Evolutionary conservation across 2,888 invertebrate species (phyloP).

Genomic region (Tillus elongatus): DNA sequence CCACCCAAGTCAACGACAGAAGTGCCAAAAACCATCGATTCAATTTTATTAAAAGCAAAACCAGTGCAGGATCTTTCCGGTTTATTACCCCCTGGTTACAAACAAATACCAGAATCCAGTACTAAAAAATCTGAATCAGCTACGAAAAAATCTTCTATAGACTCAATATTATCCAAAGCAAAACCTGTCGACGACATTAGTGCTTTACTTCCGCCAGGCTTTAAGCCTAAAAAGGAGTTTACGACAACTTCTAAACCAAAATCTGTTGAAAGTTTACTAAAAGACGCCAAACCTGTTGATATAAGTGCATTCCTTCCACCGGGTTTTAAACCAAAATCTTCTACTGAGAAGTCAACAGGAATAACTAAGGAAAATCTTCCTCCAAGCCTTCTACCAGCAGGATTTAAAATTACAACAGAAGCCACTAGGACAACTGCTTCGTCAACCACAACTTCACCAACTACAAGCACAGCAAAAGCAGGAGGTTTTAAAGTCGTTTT

Average conservation of each 20-base stretch:
- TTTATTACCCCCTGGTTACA: conserved; percentile 57
- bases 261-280: conserved; percentile 34
- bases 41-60: conserved; percentile 41
- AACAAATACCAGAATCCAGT: conserved; percentile 29
- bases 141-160: conserved; percentile 11
- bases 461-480: conserved; percentile 27
- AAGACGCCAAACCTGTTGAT: conserved; percentile 48
- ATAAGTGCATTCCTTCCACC: conserved; percentile 56
- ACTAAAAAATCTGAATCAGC: conserved; percentile 15
- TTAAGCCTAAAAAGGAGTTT: conserved; percentile 38
- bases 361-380: conserved; percentile 41
- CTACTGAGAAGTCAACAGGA: conserved; percentile 6
- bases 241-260: conserved; percentile 37
- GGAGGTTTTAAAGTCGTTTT: conserved; percentile 62
- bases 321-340: conserved; percentile 46
- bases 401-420: conserved; percentile 40
- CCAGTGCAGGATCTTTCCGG: conserved; percentile 47
- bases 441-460: conserved; percentile 36
- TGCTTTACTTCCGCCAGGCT: conserved; percentile 55
- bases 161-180: conserved; percentile 23
- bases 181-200: conserved; percentile 44
- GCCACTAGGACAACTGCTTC: conserved; percentile 16
- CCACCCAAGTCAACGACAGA: conserved; percentile 19
- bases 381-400: conserved; percentile 50
- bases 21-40: conserved; percentile 13